phyloP scores from a whole-genome alignment of 2,888 invertebrate species.

The Clivina fossor region DNA sequence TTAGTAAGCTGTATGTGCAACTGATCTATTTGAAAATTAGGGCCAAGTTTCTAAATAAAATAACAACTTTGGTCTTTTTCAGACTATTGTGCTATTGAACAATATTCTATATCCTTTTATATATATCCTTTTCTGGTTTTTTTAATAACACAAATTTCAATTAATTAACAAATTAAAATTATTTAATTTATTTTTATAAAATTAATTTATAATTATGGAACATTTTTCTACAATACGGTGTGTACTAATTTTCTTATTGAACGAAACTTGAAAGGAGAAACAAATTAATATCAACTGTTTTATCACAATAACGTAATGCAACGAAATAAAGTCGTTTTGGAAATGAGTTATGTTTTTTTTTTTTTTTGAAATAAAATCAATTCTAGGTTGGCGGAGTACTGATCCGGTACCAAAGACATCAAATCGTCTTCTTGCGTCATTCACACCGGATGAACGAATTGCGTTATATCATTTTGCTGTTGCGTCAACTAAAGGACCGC shows the following conservation, averaged over 20 bases:
- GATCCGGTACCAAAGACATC: conserved; percentile 51
- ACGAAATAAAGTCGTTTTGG: background rate
- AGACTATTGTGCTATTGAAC: conserved; percentile 24
- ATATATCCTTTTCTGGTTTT: conserved; percentile 31
- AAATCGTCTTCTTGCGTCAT: conserved; percentile 51
- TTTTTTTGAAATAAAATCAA: background rate
- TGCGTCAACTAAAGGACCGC: conserved; percentile 46
- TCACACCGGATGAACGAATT: conserved; percentile 59
- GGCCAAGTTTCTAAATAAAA: conserved; percentile 20
- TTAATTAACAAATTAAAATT: conserved; percentile 7
- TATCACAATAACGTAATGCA: conserved; percentile 13
- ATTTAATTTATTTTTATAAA: background rate
- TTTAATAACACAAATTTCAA: conserved; percentile 10
- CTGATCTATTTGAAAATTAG: background rate
- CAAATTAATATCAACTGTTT: no score
- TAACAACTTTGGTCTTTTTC: conserved; percentile 33
- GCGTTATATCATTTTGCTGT: conserved; percentile 60
- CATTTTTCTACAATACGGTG: conserved; percentile 18
- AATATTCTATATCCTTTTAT: conserved; percentile 31
- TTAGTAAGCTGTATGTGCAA: background rate
- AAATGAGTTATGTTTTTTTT: background rate
- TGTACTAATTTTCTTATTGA: no score
- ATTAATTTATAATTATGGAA: conserved; percentile 2
- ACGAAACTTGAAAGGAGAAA: no score
- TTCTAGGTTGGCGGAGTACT: conserved; percentile 50